Evolutionary conservation across 2,797 vertebrate genomes (phyloP).

Genomic region (Dipus sagitta): DNA sequence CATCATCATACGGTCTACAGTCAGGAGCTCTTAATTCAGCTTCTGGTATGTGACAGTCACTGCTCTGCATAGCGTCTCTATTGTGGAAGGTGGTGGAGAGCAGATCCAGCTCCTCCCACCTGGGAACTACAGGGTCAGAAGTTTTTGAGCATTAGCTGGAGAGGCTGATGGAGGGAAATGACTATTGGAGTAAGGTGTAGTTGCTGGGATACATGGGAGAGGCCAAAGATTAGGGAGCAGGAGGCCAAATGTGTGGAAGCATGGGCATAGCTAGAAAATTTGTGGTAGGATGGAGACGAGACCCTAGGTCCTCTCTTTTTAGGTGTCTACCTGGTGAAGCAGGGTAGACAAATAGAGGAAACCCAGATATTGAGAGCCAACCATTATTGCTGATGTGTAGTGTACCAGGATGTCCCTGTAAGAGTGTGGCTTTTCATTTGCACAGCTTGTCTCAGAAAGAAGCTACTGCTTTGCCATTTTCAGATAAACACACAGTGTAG

Average conservation of each 20-base stretch:
- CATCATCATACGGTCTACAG: background rate
- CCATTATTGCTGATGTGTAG: background rate
- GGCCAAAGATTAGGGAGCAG: background rate
- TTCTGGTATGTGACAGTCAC: slow-evolving; percentile 20
- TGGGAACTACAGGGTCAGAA: background rate
- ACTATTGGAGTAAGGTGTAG: background rate
- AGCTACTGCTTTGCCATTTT: background rate
- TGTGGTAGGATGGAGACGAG: background rate
- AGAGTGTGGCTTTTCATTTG: background rate
- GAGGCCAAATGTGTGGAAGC: background rate
- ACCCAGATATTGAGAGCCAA: background rate
- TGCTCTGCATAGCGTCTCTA: background rate
- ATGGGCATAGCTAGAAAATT: background rate
- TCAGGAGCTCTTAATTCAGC: background rate
- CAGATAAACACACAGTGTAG: background rate
- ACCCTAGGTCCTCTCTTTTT: background rate
- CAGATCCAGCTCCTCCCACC: background rate
- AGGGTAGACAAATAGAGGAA: background rate
- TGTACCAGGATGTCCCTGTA: background rate
- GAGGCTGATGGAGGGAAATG: background rate
- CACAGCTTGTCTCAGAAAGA: background rate
- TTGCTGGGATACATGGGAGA: background rate
- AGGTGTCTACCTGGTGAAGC: background rate
- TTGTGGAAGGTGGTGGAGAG: background rate
- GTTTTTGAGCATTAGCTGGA: background rate